Evolutionary conservation across 64 coral and sea anemone genomes (phyloP).

Genomic region (Montipora sp.): DNA sequence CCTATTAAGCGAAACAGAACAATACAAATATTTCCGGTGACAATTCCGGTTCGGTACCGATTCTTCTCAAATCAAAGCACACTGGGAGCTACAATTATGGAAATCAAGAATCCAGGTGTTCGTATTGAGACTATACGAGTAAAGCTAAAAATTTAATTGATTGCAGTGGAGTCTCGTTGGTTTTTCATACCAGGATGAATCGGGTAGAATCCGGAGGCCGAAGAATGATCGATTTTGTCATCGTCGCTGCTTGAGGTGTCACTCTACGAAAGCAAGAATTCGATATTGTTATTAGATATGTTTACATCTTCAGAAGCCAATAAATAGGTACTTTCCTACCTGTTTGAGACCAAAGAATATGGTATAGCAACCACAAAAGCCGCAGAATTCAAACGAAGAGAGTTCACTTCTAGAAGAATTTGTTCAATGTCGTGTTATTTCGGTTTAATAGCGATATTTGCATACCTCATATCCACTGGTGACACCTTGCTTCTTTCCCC

Average conservation of each 20-base stretch:
- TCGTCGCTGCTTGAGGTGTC: slow-evolving; percentile 27
- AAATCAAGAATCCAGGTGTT: slow-evolving; percentile 8
- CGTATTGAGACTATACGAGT: not conserved
- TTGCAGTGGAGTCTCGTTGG: not conserved
- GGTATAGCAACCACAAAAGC: not conserved
- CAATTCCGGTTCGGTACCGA: not conserved
- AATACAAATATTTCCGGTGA: slow-evolving; percentile 13
- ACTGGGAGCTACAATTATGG: not conserved
- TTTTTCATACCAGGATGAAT: slow-evolving; percentile 1
- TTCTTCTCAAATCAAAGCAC: not conserved
- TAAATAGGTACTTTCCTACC: not conserved
- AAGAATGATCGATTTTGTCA: slow-evolving; percentile 10
- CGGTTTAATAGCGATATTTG: not conserved
- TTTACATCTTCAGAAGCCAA: not conserved
- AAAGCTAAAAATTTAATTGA: no score
- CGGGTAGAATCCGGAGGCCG: slow-evolving; percentile 10
- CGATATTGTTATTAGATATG: slow-evolving; percentile 8
- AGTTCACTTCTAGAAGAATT: slow-evolving; percentile 4
- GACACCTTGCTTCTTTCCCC: not conserved
- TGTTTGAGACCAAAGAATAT: not conserved
- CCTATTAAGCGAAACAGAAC: not conserved
- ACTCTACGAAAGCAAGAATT: not conserved
- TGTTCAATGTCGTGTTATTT: not conserved
- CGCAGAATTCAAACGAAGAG: slow-evolving; percentile 44
- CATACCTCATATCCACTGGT: slow-evolving; percentile 32